phyloP scores from a whole-genome alignment of 1,140 invertebrate genomes.

The Oedothorax gibbosus region DNA sequence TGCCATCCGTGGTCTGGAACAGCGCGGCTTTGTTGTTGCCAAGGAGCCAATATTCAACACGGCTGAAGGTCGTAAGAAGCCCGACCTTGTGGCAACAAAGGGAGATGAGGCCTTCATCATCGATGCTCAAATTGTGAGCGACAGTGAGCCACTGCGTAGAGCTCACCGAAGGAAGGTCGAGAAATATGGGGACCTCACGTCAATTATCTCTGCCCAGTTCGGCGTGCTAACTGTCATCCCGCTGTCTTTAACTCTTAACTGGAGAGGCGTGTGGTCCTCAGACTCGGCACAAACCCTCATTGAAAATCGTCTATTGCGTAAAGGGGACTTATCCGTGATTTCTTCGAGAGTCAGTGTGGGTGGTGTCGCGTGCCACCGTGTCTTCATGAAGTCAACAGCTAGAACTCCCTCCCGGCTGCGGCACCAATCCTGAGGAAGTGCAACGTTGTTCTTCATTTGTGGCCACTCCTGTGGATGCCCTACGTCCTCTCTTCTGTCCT shows the following conservation, averaged over 20 bases:
- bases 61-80: neutral
- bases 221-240: neutral
- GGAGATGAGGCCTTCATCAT: neutral
- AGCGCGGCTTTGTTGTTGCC: neutral
- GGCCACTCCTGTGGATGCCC: too few relatives aligned
- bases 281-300: neutral
- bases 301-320: neutral
- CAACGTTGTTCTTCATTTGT: too few relatives aligned
- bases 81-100: neutral
- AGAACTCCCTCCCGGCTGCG: too few relatives aligned
- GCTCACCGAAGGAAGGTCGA: neutral
- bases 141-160: neutral
- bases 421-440: too few relatives aligned
- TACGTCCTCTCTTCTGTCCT: too few relatives aligned
- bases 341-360: too few relatives aligned
- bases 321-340: too few relatives aligned
- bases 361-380: too few relatives aligned
- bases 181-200: neutral
- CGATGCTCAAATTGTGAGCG: neutral
- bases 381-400: too few relatives aligned
- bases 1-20: neutral
- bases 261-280: neutral
- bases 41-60: neutral
- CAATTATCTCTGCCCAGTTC: fast-evolving
- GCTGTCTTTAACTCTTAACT: too few relatives aligned